phyloP scores from a whole-genome alignment of 2,113 vertebrate genomes.

The Chitala chitala region DNA sequence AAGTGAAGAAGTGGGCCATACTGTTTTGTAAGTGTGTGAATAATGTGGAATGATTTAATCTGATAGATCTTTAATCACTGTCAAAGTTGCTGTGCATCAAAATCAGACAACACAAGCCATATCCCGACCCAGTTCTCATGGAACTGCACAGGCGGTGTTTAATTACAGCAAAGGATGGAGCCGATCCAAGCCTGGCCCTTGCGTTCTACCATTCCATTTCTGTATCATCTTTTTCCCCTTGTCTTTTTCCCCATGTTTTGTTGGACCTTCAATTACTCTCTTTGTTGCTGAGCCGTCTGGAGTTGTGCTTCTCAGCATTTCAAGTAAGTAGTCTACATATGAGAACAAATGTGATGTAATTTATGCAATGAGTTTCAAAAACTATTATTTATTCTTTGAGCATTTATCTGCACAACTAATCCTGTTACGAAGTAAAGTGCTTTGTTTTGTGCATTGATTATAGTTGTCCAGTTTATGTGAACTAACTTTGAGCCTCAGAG shows the following conservation, averaged over 20 bases:
- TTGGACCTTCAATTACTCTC: slow-evolving; percentile 2
- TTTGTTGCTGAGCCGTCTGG: not conserved
- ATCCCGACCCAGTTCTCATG: not conserved
- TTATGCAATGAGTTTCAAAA: too few species aligned
- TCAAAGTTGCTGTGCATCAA: not conserved
- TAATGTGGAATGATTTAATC: slow-evolving; percentile 21
- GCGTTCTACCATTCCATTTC: not conserved
- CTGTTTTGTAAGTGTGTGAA: slow-evolving; percentile 7
- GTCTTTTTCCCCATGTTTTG: not conserved
- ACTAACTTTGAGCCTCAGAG: too few species aligned
- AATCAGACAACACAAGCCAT: not conserved
- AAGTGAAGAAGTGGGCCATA: not conserved
- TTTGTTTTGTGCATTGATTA: too few species aligned
- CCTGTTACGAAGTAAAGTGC: too few species aligned
- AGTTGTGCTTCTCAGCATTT: not conserved
- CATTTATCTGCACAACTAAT: too few species aligned
- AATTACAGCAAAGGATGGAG: not conserved
- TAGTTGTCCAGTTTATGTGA: too few species aligned
- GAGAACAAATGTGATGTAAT: not conserved
- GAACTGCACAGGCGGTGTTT: too few species aligned
- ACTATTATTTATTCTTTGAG: too few species aligned
- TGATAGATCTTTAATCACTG: slow-evolving; percentile 29
- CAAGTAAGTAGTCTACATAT: not conserved
- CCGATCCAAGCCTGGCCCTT: not conserved
- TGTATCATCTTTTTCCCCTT: not conserved